phyloP scores from a whole-genome alignment of 2,888 invertebrate species.

The Catocala sponsa region DNA sequence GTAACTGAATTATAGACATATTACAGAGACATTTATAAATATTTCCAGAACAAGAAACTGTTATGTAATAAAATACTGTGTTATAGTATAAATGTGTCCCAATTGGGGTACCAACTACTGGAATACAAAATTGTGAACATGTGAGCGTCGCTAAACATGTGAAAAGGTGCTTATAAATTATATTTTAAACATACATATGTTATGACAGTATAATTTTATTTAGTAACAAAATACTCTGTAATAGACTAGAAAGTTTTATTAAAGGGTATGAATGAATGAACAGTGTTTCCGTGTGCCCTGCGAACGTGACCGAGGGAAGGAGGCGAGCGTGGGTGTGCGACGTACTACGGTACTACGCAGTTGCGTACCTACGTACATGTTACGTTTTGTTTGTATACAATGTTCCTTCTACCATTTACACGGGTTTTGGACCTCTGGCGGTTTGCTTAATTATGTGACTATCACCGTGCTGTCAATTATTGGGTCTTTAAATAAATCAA shows the following conservation, averaged over 20 bases:
- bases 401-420: background rate
- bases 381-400: conserved; percentile 53
- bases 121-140: background rate
- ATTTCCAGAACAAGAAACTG: background rate
- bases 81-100: background rate
- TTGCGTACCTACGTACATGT: conserved; percentile 16
- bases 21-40: background rate
- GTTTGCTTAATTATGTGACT: background rate
- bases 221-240: conserved; percentile 51
- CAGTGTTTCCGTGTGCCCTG: conserved; percentile 54
- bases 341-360: conserved; percentile 47
- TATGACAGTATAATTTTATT: conserved; percentile 27
- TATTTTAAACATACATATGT: background rate
- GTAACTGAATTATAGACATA: background rate
- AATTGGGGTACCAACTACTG: conserved; percentile 2
- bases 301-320: conserved; percentile 40
- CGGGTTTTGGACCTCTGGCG: conserved; percentile 9
- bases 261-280: conserved; percentile 63
- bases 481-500: too few relatives aligned
- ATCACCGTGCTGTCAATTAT: too few relatives aligned
- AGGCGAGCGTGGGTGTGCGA: conserved; percentile 40
- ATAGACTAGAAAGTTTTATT: conserved; percentile 56
- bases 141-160: conserved; percentile 11
- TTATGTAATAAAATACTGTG: background rate
- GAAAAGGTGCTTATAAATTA: conserved; percentile 25